A percentile compares a stretch with the other conserved stretches of the same genome.
Conservation (phyloP, 92 coral and sea anemone species). For the Ricordea florida region DNA sequence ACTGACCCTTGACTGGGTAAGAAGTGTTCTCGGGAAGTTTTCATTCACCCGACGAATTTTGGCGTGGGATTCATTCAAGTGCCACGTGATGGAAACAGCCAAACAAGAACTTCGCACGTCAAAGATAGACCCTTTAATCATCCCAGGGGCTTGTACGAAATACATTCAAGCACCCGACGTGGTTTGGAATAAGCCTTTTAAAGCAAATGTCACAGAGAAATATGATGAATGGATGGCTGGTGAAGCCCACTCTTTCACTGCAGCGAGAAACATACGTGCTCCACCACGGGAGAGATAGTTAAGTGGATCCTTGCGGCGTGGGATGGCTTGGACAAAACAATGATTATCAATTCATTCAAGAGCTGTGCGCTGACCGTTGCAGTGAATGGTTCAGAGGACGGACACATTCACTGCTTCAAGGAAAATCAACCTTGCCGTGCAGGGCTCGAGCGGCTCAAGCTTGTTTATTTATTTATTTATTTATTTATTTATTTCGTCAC, state of each 20-base stretch:
- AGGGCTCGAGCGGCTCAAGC: background rate
- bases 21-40: slow-evolving; percentile 32
- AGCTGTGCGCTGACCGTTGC: slow-evolving; percentile 17
- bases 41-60: slow-evolving; percentile 29
- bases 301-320: slow-evolving; percentile 32
- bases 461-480: no score
- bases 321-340: slow-evolving; percentile 9
- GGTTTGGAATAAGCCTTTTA: slow-evolving; percentile 41
- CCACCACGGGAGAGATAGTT: slow-evolving; percentile 13
- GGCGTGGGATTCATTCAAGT: slow-evolving; percentile 43
- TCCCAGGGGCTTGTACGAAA: slow-evolving; percentile 44
- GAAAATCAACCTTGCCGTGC: background rate
- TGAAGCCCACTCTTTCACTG: slow-evolving; percentile 44
- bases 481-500: no score
- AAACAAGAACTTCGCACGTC: background rate
- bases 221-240: slow-evolving; percentile 38
- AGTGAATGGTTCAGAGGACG: background rate
- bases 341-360: slow-evolving; percentile 5
- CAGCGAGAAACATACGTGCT: slow-evolving; percentile 35
- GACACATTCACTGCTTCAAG: slow-evolving; percentile 5
- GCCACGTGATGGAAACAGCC: slow-evolving; percentile 33
- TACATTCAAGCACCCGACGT: slow-evolving; percentile 14
- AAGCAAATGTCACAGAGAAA: slow-evolving; percentile 25
- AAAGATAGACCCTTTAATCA: slow-evolving; percentile 9
- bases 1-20: slow-evolving; percentile 35